Conservation (phyloP, 2,113 vertebrate species). For the Cryptomyrus ogoouensis region DNA sequence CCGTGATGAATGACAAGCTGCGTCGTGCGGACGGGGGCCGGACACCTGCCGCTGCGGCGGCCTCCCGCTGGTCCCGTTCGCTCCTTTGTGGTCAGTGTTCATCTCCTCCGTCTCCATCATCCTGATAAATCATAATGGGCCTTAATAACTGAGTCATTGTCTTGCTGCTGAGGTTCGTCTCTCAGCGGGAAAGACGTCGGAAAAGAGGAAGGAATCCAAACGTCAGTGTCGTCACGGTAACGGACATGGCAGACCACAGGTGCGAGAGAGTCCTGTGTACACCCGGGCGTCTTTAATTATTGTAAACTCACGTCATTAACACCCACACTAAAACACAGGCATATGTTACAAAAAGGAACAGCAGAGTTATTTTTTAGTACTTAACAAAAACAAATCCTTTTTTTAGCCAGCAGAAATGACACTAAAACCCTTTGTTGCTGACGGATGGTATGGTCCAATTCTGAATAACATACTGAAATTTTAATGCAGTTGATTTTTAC, state of each 20-base stretch:
- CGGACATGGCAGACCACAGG: not conserved
- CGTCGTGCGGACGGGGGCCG: too few relatives aligned
- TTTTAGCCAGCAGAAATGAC: not conserved
- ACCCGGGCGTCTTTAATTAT: not conserved
- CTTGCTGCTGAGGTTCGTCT: not conserved
- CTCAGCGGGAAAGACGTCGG: not conserved
- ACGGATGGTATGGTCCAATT: not conserved
- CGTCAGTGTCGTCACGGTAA: not conserved
- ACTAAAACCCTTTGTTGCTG: not conserved
- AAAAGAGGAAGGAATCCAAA: not conserved
- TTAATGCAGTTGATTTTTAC: not conserved
- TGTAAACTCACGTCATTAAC: not conserved
- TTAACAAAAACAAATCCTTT: not conserved
- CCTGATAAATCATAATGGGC: not conserved
- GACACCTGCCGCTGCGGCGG: not conserved
- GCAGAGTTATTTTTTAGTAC: not conserved
- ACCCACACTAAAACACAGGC: not conserved
- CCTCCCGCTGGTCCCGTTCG: too few relatives aligned
- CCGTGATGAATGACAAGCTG: not conserved
- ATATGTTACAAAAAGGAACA: not conserved
- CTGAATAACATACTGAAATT: not conserved
- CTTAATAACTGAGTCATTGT: not conserved
- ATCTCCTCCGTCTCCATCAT: not conserved
- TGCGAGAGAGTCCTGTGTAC: not conserved
- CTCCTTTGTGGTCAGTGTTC: not conserved